phyloP scores from a whole-genome alignment of 2,888 invertebrate genomes.

The Portevinia maculata region DNA sequence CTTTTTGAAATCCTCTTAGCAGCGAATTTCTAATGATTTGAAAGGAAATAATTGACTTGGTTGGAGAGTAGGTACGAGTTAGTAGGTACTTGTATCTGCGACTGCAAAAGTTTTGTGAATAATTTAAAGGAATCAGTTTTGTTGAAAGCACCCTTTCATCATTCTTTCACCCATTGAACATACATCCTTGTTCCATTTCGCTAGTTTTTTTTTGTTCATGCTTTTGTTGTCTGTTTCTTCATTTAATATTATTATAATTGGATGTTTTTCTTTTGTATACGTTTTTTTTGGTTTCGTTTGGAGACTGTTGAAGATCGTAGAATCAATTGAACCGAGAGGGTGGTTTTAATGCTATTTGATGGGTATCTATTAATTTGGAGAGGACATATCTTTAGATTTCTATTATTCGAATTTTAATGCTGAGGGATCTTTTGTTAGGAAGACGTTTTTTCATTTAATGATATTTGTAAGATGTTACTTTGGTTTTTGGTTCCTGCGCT shows the following conservation, averaged over 20 bases:
- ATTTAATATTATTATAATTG: constrained; percentile 38
- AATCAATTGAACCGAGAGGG: constrained; percentile 2
- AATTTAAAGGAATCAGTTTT: constrained; percentile 49
- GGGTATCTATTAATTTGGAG: constrained; percentile 25
- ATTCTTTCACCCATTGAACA: background rate
- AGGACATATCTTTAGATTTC: constrained; percentile 7
- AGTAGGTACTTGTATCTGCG: background rate
- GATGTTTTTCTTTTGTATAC: constrained; percentile 29
- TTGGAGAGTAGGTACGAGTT: background rate
- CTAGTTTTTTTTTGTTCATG: background rate
- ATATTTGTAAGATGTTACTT: too few species aligned
- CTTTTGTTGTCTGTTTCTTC: background rate
- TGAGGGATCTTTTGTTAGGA: constrained; percentile 2
- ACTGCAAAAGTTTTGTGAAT: constrained; percentile 2
- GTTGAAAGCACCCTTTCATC: background rate
- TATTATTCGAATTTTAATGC: background rate
- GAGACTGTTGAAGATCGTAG: constrained; percentile 7
- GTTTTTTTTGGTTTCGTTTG: constrained; percentile 9
- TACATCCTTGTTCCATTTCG: constrained; percentile 7
- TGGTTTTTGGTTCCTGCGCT: too few species aligned
- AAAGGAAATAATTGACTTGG: constrained; percentile 54
- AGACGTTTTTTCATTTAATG: too few species aligned
- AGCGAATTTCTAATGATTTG: constrained; percentile 57
- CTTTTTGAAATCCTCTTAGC: constrained; percentile 61
- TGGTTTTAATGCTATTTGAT: constrained; percentile 23